phyloP scores from a whole-genome alignment of 2,113 vertebrate species.

The Excalfactoria chinensis region DNA sequence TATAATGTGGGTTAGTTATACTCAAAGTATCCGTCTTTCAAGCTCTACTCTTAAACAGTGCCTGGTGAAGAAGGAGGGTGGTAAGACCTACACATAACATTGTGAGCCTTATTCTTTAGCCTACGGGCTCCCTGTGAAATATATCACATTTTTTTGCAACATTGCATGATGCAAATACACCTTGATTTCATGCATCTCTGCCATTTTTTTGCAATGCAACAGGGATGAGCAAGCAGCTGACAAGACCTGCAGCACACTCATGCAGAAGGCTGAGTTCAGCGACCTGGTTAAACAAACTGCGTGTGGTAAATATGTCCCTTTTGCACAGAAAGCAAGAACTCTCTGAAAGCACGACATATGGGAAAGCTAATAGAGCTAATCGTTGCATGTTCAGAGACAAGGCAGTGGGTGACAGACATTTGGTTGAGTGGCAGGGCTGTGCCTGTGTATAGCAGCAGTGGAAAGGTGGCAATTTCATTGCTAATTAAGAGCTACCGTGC shows the following conservation, averaged over 20 bases:
- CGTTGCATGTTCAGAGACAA: not conserved
- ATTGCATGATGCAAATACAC: not conserved
- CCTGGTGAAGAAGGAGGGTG: not conserved
- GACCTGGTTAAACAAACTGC: not conserved
- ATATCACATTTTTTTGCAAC: fast-evolving
- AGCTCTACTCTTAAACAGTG: not conserved
- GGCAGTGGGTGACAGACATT: fast-evolving
- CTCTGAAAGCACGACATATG: not conserved
- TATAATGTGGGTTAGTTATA: not conserved
- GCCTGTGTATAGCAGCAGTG: not conserved
- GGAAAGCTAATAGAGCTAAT: not conserved
- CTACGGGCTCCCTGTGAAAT: not conserved
- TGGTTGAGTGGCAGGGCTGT: not conserved
- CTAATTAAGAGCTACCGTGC: not conserved
- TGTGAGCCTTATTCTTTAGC: fast-evolving
- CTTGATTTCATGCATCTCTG: not conserved
- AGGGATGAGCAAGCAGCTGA: not conserved
- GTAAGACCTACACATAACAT: not conserved
- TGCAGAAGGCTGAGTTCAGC: not conserved
- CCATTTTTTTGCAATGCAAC: not conserved
- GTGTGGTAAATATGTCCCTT: not conserved
- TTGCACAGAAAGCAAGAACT: not conserved
- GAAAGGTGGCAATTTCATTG: not conserved
- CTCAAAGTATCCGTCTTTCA: not conserved
- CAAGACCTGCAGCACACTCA: not conserved